A percentile compares a stretch with the other conserved stretches of the same genome.
Evolutionary conservation across 2,888 invertebrate genomes (phyloP).

Genomic region (Odontothrips loti): DNA sequence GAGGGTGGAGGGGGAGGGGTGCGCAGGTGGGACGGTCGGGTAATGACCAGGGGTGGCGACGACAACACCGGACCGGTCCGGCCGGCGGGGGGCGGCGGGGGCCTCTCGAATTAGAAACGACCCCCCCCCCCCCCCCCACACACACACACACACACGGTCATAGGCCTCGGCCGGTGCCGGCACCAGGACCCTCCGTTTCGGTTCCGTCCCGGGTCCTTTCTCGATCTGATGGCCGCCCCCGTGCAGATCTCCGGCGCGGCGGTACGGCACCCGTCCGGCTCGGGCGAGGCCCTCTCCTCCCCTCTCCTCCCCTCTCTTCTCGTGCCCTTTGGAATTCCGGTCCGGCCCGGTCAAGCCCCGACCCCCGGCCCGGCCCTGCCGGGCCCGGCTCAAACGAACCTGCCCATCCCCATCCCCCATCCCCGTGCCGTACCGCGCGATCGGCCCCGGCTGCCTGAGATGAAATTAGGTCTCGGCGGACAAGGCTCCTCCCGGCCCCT

Average conservation of each 20-base stretch:
- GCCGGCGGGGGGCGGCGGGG: neutral
- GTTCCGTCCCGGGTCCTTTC: too few relatives aligned
- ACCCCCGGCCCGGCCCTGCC: neutral
- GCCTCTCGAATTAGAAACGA: neutral
- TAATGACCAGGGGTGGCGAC: neutral
- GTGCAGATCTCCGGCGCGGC: neutral
- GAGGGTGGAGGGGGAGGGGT: neutral
- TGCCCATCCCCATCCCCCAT: too few relatives aligned
- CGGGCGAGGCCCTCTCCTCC: too few relatives aligned
- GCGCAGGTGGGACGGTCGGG: neutral
- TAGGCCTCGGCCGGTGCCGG: too few relatives aligned
- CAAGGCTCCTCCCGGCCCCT: neutral
- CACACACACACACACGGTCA: too few relatives aligned
- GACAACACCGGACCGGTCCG: neutral
- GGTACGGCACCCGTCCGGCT: neutral
- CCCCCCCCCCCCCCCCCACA: neutral
- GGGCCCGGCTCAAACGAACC: too few relatives aligned
- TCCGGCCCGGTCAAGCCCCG: neutral
- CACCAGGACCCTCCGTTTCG: too few relatives aligned
- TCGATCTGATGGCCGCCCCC: too few relatives aligned
- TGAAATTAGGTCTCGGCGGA: neutral
- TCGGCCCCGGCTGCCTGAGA: neutral
- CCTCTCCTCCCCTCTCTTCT: neutral
- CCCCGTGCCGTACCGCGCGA: neutral
- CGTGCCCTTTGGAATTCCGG: neutral